Evolutionary conservation across 2,113 vertebrate species (phyloP).

Genomic region (Zosterops borbonicus): DNA sequence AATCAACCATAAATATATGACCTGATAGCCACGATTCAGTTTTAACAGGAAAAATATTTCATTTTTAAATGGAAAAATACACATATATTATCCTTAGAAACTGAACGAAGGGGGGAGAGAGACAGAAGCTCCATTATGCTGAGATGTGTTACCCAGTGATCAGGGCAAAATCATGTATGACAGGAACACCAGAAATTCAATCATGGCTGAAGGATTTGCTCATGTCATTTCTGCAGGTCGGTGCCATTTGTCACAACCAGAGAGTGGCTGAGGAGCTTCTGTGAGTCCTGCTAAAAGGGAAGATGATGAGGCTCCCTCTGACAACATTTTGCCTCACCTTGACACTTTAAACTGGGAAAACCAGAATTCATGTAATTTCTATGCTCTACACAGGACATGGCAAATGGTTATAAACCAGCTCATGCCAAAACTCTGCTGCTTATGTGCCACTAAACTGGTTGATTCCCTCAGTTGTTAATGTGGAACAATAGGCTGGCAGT

Average conservation of each 20-base stretch:
- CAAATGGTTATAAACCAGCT: not conserved
- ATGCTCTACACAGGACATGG: not conserved
- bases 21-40: not conserved
- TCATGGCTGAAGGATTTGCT: not conserved
- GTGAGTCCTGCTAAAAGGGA: not conserved
- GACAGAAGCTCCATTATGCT: not conserved
- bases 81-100: not conserved
- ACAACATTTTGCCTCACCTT: not conserved
- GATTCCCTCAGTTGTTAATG: not conserved
- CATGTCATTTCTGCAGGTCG: not conserved
- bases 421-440: not conserved
- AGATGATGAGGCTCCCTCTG: not conserved
- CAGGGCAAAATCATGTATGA: not conserved
- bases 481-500: not conserved
- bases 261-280: not conserved
- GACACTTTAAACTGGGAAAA: not conserved
- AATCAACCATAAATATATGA: not conserved
- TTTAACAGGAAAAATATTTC: not conserved
- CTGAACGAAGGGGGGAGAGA: not conserved
- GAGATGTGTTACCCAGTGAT: not conserved
- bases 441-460: not conserved
- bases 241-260: not conserved
- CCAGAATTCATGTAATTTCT: not conserved
- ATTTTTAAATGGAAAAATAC: not conserved
- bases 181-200: not conserved